Evolutionary conservation across 2,797 vertebrate species (phyloP), one percentile per base, ranked within the genome.

Genomic region (Pempheris klunzingeri): DNA sequence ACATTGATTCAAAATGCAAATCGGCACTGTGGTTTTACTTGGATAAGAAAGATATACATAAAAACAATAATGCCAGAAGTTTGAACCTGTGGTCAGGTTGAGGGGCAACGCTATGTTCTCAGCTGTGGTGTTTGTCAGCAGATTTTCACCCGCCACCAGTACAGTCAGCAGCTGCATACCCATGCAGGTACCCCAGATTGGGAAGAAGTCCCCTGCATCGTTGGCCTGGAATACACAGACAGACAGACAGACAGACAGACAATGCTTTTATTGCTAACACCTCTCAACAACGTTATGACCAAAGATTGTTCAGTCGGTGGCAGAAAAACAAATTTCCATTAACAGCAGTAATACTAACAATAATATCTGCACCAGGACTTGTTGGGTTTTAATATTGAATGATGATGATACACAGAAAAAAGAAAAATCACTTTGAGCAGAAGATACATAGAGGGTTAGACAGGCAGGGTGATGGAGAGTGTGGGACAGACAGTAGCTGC

Each of bases 171-270:
- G 84, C 88, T 97, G 95, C 83, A 96, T 89, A 7, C 96, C 96
- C 92, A 96, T 63, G 66, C 96, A 97, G 0, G 96, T 97, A 2
- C 96, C 96, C 96, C 96, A 97, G 75, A 97, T 90, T 18, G 96
- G 96, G 79, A 97, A 97, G 83, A 90, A 91, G 65, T 95, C 94
- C 1, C 95, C 95, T 0, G 70, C 79, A 18, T 95, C 87, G 9
- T 96, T 93, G 36, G 95, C 95, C 96, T 96, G 88, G 39, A 84
- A 88, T n/a, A 83, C 17, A 55, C 7, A 59, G 17, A 22, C 24
- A 43, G 28, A 47, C 26, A 61, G 4, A 11, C 15, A 32, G 30
- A 32, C n/a, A 80, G 15, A 74, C 6, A 68, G 8, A 57, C 4
- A 5, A 44, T 43, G 4, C 5, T 14, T 8, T 9, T n/a, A n/a